These are phyloP conservation scores for Leptobrachium leishanense DNA, from an alignment of 2,113 vertebrate species.

Conservation along the genomic window DNA sequence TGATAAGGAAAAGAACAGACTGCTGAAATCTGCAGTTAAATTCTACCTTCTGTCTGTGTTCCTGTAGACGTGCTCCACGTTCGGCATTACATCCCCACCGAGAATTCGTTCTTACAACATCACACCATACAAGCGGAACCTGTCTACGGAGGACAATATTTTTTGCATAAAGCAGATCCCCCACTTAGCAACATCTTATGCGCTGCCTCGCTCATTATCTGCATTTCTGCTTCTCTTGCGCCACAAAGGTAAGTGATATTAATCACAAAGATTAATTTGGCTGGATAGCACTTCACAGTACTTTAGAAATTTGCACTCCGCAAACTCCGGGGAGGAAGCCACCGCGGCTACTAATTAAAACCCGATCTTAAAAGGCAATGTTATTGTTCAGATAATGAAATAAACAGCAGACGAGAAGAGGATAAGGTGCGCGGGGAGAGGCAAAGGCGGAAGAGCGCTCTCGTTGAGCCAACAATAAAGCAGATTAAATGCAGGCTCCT, in stretches of 20 bases:
- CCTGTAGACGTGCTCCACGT: neutral
- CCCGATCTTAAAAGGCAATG: slow-evolving; percentile 46
- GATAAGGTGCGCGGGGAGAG: slow-evolving; percentile 41
- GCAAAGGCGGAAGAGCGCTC: slow-evolving; percentile 5
- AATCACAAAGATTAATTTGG: slow-evolving; percentile 50
- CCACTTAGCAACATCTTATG: slow-evolving; percentile 38
- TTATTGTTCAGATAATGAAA: slow-evolving; percentile 50
- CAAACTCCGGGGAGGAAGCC: slow-evolving; percentile 45
- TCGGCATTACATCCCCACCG: slow-evolving; percentile 1
- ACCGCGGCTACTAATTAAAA: slow-evolving; percentile 45
- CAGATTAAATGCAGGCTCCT: slow-evolving; percentile 5
- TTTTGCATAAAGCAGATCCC: slow-evolving; percentile 21
- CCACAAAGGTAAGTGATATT: slow-evolving; percentile 50
- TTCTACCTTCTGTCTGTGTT: neutral
- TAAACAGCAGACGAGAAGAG: slow-evolving; percentile 47
- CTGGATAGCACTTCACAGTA: slow-evolving; percentile 43
- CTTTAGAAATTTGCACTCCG: slow-evolving; percentile 46
- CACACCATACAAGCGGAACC: neutral
- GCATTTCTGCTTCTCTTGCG: slow-evolving; percentile 31
- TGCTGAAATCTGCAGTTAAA: neutral
- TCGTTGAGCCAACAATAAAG: slow-evolving; percentile 18
- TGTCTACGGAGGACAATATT: slow-evolving; percentile 18
- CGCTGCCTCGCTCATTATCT: slow-evolving; percentile 24
- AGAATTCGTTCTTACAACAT: slow-evolving; percentile 16
- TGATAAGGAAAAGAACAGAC: neutral